Evolutionary conservation across 2,797 vertebrate species (phyloP).

Genomic region (Selene dorsalis): DNA sequence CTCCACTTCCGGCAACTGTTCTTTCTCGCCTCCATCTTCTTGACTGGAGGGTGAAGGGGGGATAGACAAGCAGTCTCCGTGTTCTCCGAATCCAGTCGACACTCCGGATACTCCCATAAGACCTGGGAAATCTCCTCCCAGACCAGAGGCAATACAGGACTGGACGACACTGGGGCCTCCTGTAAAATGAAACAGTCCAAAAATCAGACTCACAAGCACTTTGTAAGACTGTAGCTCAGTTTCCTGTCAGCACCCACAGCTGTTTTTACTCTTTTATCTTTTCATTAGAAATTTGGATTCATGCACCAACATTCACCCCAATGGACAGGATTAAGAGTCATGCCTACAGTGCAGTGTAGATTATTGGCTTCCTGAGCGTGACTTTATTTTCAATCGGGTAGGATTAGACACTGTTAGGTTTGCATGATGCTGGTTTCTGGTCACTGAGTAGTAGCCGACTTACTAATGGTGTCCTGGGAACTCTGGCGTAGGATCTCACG

Average conservation of each 20-base stretch:
- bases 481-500: slow-evolving; percentile 86
- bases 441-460: slow-evolving; percentile 64
- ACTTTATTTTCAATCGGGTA: slow-evolving; percentile 16
- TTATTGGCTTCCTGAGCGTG: neutral
- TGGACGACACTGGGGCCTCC: slow-evolving; percentile 75
- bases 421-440: slow-evolving; percentile 8
- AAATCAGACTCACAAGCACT: slow-evolving; percentile 21
- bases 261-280: neutral
- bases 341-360: neutral
- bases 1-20: slow-evolving; percentile 71
- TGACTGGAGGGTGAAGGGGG: slow-evolving; percentile 85
- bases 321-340: neutral
- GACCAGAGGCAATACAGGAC: slow-evolving; percentile 79
- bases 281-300: neutral
- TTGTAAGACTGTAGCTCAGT: neutral
- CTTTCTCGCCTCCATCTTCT: slow-evolving; percentile 85
- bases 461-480: slow-evolving; percentile 87
- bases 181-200: slow-evolving; percentile 37
- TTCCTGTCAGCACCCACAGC: neutral
- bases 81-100: slow-evolving; percentile 77
- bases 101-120: slow-evolving; percentile 78
- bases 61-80: slow-evolving; percentile 80
- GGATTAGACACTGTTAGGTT: slow-evolving; percentile 6
- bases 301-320: neutral
- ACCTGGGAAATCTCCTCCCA: slow-evolving; percentile 80